Conservation (phyloP, 2,888 invertebrate genomes). For the Crocallis elinguaria region DNA sequence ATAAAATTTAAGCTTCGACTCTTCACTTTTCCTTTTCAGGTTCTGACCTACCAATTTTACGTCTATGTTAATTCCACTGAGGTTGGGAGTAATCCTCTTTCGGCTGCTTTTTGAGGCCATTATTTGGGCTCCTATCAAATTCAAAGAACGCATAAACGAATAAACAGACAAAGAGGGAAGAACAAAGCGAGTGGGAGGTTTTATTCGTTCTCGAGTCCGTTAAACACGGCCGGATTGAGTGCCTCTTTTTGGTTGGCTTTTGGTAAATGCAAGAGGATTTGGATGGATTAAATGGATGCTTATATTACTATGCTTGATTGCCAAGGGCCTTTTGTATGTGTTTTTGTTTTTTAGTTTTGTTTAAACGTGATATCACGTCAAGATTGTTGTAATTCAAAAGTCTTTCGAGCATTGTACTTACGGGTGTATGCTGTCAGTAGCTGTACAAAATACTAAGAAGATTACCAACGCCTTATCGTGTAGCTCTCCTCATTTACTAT, state of each 20-base stretch:
- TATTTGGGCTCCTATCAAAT: slow-evolving; percentile 50
- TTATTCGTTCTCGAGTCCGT: slow-evolving; percentile 25
- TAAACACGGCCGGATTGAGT: slow-evolving; percentile 25
- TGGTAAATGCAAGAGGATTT: slow-evolving; percentile 23
- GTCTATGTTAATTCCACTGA: slow-evolving; percentile 27
- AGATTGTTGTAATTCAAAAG: too few relatives aligned
- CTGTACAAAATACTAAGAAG: too few relatives aligned
- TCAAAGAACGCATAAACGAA: slow-evolving; percentile 48
- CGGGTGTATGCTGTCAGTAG: too few relatives aligned
- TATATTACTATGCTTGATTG: slow-evolving; percentile 22
- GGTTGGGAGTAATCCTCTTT: slow-evolving; percentile 44
- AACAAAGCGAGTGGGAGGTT: slow-evolving; percentile 30
- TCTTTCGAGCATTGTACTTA: too few relatives aligned
- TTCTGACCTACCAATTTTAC: slow-evolving; percentile 19
- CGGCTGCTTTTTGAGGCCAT: slow-evolving; percentile 53
- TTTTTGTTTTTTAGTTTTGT: too few relatives aligned
- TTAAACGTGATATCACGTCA: too few relatives aligned
- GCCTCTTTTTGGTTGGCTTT: slow-evolving; percentile 27
- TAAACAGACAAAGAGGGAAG: slow-evolving; percentile 44
- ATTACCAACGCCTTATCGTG: too few relatives aligned
- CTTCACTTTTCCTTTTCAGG: slow-evolving; percentile 4
- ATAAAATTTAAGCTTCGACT: neutral
- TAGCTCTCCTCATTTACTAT: too few relatives aligned
- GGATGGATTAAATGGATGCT: slow-evolving; percentile 19
- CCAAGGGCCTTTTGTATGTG: neutral